A percentile compares a stretch with the other conserved stretches of the same genome.
phyloP scores from a whole-genome alignment of 2,888 invertebrate species.

The Sialis lutaria region DNA sequence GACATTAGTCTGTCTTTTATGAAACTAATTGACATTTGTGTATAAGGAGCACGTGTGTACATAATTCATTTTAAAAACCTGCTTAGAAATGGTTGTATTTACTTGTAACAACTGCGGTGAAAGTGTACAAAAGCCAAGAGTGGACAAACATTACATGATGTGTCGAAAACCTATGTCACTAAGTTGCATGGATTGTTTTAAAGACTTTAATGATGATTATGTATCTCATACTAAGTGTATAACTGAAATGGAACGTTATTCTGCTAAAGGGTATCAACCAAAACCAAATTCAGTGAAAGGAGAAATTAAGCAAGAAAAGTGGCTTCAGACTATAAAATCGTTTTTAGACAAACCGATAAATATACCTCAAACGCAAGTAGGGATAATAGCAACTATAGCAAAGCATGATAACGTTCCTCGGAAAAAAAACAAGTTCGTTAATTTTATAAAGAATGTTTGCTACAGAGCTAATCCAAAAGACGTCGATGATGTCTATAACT shows the following conservation, averaged over 20 bases:
- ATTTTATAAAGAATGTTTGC: constrained; percentile 2
- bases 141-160: constrained; percentile 3
- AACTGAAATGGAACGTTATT: constrained; percentile 4
- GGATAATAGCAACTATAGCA: neutral
- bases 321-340: constrained; percentile 1
- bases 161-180: constrained; percentile 1
- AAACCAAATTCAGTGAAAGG: constrained; percentile 2
- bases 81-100: constrained; percentile 3
- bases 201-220: constrained; percentile 2
- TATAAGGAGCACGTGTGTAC: too few relatives aligned
- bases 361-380: neutral
- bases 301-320: constrained; percentile 2
- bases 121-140: constrained; percentile 3
- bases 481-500: neutral
- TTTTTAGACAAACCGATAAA: neutral
- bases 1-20: too few relatives aligned
- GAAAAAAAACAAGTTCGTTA: constrained; percentile 1
- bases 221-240: constrained; percentile 1
- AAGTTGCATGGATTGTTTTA: constrained; percentile 4
- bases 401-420: constrained; percentile 2
- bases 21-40: too few relatives aligned
- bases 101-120: constrained; percentile 4
- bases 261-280: constrained; percentile 4
- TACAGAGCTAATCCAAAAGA: neutral
- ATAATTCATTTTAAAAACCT: too few relatives aligned